Conservation (phyloP, 2,113 vertebrate species). For the Sinocyclocheilus maitianheensis region DNA sequence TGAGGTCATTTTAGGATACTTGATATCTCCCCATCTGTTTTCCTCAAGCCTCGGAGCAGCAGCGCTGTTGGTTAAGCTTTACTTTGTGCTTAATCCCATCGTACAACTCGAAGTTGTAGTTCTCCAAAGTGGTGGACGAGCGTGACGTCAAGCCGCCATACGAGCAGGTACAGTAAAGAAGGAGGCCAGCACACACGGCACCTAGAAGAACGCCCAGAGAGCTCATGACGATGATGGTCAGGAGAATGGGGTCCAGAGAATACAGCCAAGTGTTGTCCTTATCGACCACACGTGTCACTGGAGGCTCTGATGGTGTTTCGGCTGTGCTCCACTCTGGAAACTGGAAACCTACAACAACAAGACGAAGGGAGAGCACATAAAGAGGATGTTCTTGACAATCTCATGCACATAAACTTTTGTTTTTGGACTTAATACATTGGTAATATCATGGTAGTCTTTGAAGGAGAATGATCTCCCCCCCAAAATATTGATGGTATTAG, state of each 20-base stretch:
- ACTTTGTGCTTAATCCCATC: constrained; percentile 99
- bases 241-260: constrained; percentile 94
- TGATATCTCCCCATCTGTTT: background rate
- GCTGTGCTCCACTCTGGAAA: constrained; percentile 67
- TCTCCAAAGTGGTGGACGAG: constrained; percentile 95
- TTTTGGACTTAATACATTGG: background rate
- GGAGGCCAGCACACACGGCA: constrained; percentile 90
- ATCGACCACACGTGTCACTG: constrained; percentile 76
- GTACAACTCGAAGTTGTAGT: constrained; percentile 99
- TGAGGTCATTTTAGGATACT: constrained; percentile 16
- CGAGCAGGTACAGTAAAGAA: constrained; percentile 97
- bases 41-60: constrained; percentile 93
- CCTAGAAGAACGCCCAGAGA: constrained; percentile 93
- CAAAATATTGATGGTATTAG: background rate
- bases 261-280: constrained; percentile 95
- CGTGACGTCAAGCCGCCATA: constrained; percentile 91
- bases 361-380: background rate
- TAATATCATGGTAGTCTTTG: background rate
- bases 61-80: constrained; percentile 98
- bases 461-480: background rate
- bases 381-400: background rate
- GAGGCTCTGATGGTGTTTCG: constrained; percentile 65
- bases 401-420: background rate
- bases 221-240: constrained; percentile 99
- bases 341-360: constrained; percentile 56